Conservation (phyloP, 1,140 invertebrate genomes). For the Sminthurinus signatus region DNA sequence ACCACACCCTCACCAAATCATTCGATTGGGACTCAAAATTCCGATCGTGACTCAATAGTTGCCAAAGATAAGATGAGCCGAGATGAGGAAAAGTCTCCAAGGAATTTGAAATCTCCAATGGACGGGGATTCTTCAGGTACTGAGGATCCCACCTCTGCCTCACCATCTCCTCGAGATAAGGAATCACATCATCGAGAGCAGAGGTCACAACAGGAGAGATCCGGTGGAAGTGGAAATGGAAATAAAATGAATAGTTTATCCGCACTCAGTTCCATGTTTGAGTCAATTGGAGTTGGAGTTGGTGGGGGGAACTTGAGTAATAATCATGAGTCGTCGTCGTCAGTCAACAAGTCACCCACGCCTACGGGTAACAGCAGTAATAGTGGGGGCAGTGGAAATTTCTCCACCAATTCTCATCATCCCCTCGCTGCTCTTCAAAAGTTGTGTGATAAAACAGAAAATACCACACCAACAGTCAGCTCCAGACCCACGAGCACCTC, state of each 20-base stretch:
- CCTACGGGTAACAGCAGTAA: constrained; percentile 10
- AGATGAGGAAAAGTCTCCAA: constrained; percentile 5
- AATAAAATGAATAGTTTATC: constrained; percentile 56
- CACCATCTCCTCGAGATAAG: not conserved
- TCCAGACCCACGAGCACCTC: constrained; percentile 45
- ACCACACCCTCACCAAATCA: constrained; percentile 20
- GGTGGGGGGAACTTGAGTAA: constrained; percentile 42
- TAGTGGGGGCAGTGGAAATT: constrained; percentile 13
- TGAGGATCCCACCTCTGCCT: not conserved
- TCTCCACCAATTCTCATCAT: constrained; percentile 49
- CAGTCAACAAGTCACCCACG: constrained; percentile 56
- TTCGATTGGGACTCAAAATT: constrained; percentile 3
- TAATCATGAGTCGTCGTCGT: not conserved
- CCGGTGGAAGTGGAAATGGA: not conserved
- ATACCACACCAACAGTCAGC: constrained; percentile 46
- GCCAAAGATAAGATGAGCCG: not conserved
- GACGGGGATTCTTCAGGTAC: constrained; percentile 3
- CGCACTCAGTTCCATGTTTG: constrained; percentile 82
- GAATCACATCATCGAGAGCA: no score
- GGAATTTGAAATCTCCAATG: constrained; percentile 5
- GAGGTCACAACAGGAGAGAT: no score
- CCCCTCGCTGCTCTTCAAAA: constrained; percentile 89
- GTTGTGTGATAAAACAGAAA: constrained; percentile 89
- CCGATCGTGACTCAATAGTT: not conserved
- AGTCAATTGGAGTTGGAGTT: constrained; percentile 55